phyloP scores from a whole-genome alignment of 2,888 invertebrate genomes.

The Tridacna crocea region DNA sequence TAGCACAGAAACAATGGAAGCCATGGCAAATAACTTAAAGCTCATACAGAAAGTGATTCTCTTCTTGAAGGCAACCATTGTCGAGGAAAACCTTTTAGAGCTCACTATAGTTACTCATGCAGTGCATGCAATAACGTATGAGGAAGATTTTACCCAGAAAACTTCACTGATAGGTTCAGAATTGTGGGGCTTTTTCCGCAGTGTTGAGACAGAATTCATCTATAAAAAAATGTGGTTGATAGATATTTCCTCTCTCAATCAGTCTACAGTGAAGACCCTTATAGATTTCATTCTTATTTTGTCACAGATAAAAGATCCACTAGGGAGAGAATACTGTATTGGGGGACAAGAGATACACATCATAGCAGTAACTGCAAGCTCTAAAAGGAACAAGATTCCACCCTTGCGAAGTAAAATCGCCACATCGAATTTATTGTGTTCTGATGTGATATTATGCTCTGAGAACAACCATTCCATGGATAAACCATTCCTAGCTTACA shows the following conservation, averaged over 20 bases:
- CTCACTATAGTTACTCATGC: neutral
- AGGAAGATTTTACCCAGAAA: too few species aligned
- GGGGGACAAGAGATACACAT: neutral
- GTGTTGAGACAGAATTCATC: constrained; percentile 26
- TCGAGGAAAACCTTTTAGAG: neutral
- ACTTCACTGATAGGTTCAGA: constrained; percentile 48
- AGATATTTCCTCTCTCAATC: constrained; percentile 25
- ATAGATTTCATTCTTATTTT: neutral
- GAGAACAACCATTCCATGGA: neutral
- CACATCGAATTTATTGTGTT: neutral
- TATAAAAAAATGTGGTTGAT: constrained; percentile 30
- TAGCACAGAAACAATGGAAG: neutral
- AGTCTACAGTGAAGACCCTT: neutral
- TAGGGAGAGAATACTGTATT: neutral
- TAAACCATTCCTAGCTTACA: neutral
- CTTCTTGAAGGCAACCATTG: neutral
- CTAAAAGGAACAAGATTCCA: constrained; percentile 15
- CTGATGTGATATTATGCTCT: neutral
- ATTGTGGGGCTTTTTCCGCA: constrained; percentile 58
- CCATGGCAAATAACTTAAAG: neutral
- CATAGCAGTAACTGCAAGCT: neutral
- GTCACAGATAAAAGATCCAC: neutral
- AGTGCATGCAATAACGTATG: neutral
- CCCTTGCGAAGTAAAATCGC: neutral
- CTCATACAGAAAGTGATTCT: neutral